phyloP scores from a whole-genome alignment of 2,888 invertebrate species.

The Drosophila lutescens region DNA sequence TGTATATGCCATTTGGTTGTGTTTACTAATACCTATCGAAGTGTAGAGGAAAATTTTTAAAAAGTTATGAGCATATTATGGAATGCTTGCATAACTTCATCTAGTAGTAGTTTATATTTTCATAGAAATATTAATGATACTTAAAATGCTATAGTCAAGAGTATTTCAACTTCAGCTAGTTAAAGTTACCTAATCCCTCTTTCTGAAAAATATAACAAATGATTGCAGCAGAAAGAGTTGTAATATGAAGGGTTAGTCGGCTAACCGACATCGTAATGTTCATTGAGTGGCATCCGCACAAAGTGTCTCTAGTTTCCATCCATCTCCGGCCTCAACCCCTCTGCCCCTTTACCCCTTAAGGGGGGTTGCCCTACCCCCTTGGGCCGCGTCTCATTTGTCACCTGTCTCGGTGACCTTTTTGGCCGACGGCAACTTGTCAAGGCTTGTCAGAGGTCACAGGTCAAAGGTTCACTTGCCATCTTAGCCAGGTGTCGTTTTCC shows the following conservation, averaged over 20 bases:
- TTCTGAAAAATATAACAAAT: slow-evolving; percentile 3
- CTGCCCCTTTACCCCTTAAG: not conserved
- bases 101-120: no score
- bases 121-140: no score
- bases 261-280: slow-evolving; percentile 4
- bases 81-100: no score
- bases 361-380: slow-evolving; percentile 13
- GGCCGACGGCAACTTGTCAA: slow-evolving; percentile 34
- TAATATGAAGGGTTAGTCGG: slow-evolving; percentile 3
- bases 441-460: slow-evolving; percentile 20
- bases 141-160: not conserved
- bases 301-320: slow-evolving; percentile 15
- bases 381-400: slow-evolving; percentile 41
- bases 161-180: not conserved
- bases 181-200: not conserved
- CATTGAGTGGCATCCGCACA: not conserved
- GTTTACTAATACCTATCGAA: no score
- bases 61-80: no score
- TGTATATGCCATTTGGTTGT: no score
- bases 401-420: slow-evolving; percentile 39
- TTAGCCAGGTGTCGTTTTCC: slow-evolving; percentile 41
- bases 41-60: no score
- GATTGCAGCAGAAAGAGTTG: slow-evolving; percentile 2
- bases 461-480: not conserved
- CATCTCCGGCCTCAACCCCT: slow-evolving; percentile 18